Percentiles rank a stretch among this genome's conserved stretches.
Evolutionary conservation across 23 tunicate genomes (phyloP).

Genomic region (Clavelina lepadiformis): DNA sequence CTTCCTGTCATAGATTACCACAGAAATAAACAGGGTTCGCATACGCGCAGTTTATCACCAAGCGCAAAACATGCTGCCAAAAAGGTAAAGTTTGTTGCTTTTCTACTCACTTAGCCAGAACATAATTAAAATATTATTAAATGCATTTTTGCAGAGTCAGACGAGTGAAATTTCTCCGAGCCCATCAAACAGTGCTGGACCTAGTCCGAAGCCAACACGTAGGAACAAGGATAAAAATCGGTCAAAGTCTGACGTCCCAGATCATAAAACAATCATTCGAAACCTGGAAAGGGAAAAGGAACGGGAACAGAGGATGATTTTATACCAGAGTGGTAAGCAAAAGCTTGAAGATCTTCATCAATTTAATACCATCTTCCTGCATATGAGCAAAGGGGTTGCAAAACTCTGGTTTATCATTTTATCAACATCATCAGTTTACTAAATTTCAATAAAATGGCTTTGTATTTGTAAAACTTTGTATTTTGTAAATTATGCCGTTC

Average conservation of each 20-base stretch:
- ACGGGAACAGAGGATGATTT: too few relatives aligned
- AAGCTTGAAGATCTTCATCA: too few relatives aligned
- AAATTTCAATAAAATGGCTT: too few relatives aligned
- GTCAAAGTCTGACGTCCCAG: slow-evolving; percentile 62
- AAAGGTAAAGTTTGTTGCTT: slow-evolving; percentile 23
- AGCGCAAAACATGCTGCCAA: slow-evolving; percentile 25
- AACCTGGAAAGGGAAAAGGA: too few relatives aligned
- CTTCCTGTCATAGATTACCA: not conserved
- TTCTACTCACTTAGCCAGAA: not conserved
- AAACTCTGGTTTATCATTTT: too few relatives aligned
- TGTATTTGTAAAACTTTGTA: too few relatives aligned
- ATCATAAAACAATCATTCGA: slow-evolving; percentile 26
- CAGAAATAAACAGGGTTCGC: not conserved
- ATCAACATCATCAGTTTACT: too few relatives aligned
- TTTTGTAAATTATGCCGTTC: too few relatives aligned
- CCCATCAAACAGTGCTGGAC: slow-evolving; percentile 33
- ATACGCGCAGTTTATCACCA: slow-evolving; percentile 27
- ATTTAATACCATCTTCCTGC: too few relatives aligned
- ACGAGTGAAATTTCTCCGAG: slow-evolving; percentile 1
- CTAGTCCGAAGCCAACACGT: slow-evolving; percentile 20
- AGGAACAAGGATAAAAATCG: slow-evolving; percentile 18
- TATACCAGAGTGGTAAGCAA: too few relatives aligned
- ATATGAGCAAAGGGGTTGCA: too few relatives aligned
- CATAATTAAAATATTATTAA: not conserved
- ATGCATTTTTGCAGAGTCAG: not conserved